phyloP scores from a whole-genome alignment of 1,140 invertebrate species.

The Cotesia chilonis region DNA sequence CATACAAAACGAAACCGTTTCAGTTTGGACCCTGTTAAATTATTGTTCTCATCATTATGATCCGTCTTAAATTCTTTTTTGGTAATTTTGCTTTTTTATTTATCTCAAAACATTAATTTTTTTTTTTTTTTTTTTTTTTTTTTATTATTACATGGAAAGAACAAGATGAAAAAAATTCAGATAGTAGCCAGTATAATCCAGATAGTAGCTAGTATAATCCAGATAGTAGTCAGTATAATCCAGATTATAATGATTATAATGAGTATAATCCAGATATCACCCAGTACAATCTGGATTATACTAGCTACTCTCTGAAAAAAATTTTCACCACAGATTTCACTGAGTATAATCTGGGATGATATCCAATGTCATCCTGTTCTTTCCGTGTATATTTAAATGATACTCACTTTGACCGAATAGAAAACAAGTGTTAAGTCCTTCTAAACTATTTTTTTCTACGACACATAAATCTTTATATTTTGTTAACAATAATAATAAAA shows the following conservation, averaged over 20 bases:
- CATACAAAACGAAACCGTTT: constrained; percentile 5
- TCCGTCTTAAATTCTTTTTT: constrained; percentile 7
- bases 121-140: constrained; percentile 23
- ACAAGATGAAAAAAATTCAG: too few species aligned
- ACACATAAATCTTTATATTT: too few species aligned
- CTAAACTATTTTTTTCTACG: neutral
- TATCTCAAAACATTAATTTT: neutral
- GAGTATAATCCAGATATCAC: neutral
- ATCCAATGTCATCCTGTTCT: too few species aligned
- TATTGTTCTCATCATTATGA: constrained; percentile 20
- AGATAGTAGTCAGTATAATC: too few species aligned
- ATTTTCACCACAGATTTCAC: too few species aligned
- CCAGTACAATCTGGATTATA: too few species aligned
- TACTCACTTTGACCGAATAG: neutral
- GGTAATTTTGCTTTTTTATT: neutral
- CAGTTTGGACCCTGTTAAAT: constrained; percentile 5
- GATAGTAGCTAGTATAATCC: too few species aligned
- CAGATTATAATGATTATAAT: too few species aligned
- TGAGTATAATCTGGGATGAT: too few species aligned
- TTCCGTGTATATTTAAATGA: neutral
- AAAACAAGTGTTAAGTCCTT: neutral
- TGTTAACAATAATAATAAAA: neutral
- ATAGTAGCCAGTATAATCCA: too few species aligned
- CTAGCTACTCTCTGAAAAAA: too few species aligned
- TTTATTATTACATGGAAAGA: neutral